Evolutionary conservation across 2,113 vertebrate species (phyloP), one percentile per base, ranked within the genome.

Genomic region (Mastomys coucha): DNA sequence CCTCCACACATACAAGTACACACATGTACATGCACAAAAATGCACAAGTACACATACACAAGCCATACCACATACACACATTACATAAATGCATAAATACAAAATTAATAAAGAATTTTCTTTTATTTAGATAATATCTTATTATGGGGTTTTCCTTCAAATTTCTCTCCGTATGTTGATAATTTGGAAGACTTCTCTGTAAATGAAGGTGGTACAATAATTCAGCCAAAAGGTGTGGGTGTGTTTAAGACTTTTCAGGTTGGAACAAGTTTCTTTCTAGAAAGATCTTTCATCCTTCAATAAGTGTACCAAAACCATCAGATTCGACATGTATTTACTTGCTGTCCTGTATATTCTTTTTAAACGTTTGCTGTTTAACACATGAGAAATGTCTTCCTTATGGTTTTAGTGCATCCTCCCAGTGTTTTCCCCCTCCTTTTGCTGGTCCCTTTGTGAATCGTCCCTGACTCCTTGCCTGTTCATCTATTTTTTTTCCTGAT

Each of bases 401-500:
- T 39, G 24, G 36, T 78, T 70, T 51, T 69, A 72, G 73, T 87
- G 42, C 92, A 81, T 58, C 26, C 70, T 69, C 86, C 67, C 42
- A 3, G 20, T n/a, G 24, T 10, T 42, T 77, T n/a, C 94, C 75
- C 45, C 33, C 24, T 45, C 84, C 81, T 63, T 60, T 92, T 45
- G 49, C 17, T 45, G 14, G 49, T 89, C 77, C 88, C 82, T 93
- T 67, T 75, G 93, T 82, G 77, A 95, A 70, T 69, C 63, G 7
- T 86, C 92, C 77, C 65, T 58, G 49, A 82, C 49, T 69, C 91
- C 86, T 82, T 65, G 86, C 39, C 72, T 78, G 53, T 42, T 92
- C 60, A 45, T 80, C 89, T 91, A 8, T 69, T 53, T 53, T 88
- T 82, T 24, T 69, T 91, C 93, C 70, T 91, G 96, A 95, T 97